A percentile compares a stretch with the other conserved stretches of the same genome.
Conservation (phyloP, 2,797 vertebrate genomes). For the Pseudochirops corinnae region DNA sequence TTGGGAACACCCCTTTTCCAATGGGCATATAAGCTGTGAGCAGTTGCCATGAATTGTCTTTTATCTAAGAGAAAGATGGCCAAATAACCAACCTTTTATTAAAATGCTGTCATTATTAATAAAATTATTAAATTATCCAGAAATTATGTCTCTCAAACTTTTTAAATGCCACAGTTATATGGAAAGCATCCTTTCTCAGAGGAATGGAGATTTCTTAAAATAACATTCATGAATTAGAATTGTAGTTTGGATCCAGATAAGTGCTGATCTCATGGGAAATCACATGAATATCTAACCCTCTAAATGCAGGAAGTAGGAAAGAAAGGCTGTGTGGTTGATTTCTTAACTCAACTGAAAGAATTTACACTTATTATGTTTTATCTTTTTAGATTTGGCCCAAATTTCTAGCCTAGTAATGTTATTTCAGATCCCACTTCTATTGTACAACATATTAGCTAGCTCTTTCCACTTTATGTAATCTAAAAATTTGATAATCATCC, state of each 20-base stretch:
- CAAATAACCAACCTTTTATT: background rate
- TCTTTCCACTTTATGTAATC: background rate
- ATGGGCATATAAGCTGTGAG: background rate
- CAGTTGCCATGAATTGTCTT: background rate
- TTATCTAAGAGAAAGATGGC: background rate
- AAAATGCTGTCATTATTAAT: background rate
- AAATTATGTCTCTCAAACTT: background rate
- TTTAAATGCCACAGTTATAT: background rate
- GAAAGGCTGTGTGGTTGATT: background rate
- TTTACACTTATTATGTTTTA: background rate
- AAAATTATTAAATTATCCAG: too few relatives aligned
- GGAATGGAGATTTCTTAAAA: background rate
- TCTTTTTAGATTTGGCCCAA: background rate
- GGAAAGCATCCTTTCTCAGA: background rate
- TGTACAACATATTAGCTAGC: background rate
- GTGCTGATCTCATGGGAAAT: background rate
- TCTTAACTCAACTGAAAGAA: background rate
- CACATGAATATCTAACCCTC: background rate
- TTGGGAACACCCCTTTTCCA: background rate
- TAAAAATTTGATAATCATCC: background rate
- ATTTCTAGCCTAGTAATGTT: background rate
- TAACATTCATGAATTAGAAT: background rate
- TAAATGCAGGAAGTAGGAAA: background rate
- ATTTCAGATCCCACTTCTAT: background rate
- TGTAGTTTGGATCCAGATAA: background rate